Base-by-base conservation (phyloP, 2,113 vertebrate species). In the Mastomys natalensis region DNA sequence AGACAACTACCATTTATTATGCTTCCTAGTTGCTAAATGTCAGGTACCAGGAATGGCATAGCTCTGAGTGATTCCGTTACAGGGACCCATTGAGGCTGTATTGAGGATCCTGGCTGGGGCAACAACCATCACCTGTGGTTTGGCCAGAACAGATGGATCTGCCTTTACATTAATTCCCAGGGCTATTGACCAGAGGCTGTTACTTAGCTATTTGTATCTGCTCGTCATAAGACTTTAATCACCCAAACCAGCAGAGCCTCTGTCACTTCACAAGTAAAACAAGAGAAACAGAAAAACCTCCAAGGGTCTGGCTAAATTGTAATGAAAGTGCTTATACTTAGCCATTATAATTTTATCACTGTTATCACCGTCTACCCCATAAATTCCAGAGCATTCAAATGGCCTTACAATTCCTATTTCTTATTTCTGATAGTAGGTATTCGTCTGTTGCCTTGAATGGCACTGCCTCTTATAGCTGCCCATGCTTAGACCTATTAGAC, bases 191-290 rank as follows among this genome's bases (percentile, higher is more conserved):
- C 24, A 29, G 84, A 89, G n/a, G 62, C 76, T 78, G n/a, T 19
- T 87, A 7, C 45, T 80, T n/a, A 37, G 24, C n/a, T 66, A 5
- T 3, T 0, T 3, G 21, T 15, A 24, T n/a, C 68, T 66, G 7
- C 34, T 60, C 8, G 31, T 40, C 16, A 31, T 48, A 34, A 72
- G 37, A 58, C 1, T 26, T 40, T 12, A 26, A 48, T 11, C 19
- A 7, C 60, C 58, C 26, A 34, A 55, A 58, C 37, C 89, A 43
- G 31, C 64, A 58, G 43, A 64, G 66, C 73, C n/a, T 37, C 70
- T 45, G 1, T 26, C 40, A 89, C 48, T 86, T 76, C n/a, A 72
- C 66, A 51, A 81, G 22, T 86, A 53, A 72, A 77, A 29, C 87
- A 12, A 62, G 51, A 60, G 31, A 51, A 85, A 62, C 13, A 64